Percentiles rank a stretch among this genome's conserved stretches.
These are phyloP conservation scores for Apus apus DNA, from an alignment of 2,113 vertebrate genomes.

Conservation along the genomic window DNA sequence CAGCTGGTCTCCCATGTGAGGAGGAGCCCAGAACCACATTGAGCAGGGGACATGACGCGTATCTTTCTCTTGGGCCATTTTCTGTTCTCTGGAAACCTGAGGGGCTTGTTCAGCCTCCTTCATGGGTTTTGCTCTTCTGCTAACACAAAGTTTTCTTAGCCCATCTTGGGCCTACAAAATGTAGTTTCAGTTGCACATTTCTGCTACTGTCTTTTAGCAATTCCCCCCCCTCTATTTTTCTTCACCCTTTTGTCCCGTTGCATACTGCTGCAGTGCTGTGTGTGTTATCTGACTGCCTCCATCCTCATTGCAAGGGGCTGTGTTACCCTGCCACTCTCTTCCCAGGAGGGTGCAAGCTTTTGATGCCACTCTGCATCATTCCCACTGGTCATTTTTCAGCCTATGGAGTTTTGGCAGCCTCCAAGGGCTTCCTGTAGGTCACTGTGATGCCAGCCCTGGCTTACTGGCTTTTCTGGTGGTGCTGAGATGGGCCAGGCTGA, in stretches of 20 bases:
- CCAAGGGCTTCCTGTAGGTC: neutral
- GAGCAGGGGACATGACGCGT: fast-evolving
- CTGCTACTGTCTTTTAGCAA: neutral
- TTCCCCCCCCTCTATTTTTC: neutral
- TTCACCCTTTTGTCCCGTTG: fast-evolving
- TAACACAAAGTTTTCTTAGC: neutral
- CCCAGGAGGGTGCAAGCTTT: neutral
- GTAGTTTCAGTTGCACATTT: neutral
- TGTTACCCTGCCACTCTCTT: neutral
- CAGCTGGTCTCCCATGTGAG: neutral
- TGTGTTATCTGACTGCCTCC: fast-evolving
- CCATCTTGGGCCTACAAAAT: neutral
- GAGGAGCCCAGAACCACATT: fast-evolving
- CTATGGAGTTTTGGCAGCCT: neutral
- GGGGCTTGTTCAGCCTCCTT: neutral
- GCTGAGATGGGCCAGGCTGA: neutral
- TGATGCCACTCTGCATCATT: neutral
- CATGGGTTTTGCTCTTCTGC: neutral
- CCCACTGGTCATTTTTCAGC: neutral
- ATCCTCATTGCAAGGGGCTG: neutral
- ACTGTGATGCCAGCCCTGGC: fast-evolving
- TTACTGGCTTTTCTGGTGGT: fast-evolving
- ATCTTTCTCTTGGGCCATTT: neutral
- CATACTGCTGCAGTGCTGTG: fast-evolving
- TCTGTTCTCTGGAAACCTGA: neutral